Evolutionary conservation across 2,113 vertebrate species (phyloP).

Genomic region (Aleadryas rufinucha): DNA sequence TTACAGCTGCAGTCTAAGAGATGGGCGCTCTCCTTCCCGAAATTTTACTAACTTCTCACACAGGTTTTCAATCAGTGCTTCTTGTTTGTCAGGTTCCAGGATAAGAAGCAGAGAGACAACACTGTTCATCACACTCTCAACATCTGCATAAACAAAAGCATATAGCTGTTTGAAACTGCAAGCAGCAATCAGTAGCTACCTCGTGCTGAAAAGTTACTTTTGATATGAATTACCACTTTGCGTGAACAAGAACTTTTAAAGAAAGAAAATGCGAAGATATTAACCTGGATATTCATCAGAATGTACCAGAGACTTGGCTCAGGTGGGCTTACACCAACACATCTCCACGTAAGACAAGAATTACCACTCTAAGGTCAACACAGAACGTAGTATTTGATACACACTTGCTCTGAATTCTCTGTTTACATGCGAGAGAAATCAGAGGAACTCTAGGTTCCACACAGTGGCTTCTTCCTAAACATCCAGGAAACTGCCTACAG

Average conservation of each 20-base stretch:
- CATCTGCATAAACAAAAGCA: conserved; percentile 75
- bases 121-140: conserved; percentile 97
- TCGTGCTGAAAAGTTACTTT: not conserved
- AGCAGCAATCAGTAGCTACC: not conserved
- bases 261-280: not conserved
- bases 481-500: not conserved
- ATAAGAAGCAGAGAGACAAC: conserved; percentile 94
- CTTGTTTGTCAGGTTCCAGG: conserved; percentile 94
- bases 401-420: not conserved
- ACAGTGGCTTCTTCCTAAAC: not conserved
- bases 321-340: not conserved
- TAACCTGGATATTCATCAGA: not conserved
- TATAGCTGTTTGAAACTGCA: not conserved
- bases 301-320: not conserved
- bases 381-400: not conserved
- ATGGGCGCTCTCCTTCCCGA: conserved; percentile 94
- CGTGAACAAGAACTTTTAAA: not conserved
- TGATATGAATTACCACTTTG: not conserved
- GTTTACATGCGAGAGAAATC: not conserved
- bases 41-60: conserved; percentile 97
- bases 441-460: not conserved
- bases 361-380: not conserved
- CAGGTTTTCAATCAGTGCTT: conserved; percentile 91
- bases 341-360: not conserved
- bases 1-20: conserved; percentile 94